These are phyloP conservation scores for Tauraco hartlaubi DNA, from an alignment of 2,797 vertebrate species.

Conservation along the genomic window DNA sequence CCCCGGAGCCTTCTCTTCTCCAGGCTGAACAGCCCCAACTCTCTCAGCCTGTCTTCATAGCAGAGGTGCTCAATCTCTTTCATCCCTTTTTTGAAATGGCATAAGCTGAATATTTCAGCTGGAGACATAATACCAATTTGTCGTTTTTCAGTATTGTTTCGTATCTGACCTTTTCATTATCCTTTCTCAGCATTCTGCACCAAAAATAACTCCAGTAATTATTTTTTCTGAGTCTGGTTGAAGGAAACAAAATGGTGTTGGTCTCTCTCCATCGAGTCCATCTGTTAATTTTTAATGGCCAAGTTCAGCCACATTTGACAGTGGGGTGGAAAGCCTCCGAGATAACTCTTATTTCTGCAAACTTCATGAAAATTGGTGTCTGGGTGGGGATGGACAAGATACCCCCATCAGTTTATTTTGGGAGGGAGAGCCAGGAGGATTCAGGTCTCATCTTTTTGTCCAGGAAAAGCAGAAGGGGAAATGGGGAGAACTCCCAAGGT, in stretches of 20 bases:
- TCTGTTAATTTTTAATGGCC: background rate
- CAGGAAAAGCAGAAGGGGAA: background rate
- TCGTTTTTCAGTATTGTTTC: background rate
- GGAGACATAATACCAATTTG: background rate
- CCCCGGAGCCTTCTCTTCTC: too few relatives aligned
- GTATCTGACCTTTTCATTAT: background rate
- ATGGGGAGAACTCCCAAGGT: background rate
- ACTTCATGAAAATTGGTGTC: background rate
- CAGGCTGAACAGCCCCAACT: too few relatives aligned
- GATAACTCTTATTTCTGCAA: background rate
- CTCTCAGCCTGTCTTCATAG: too few relatives aligned
- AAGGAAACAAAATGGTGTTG: background rate
- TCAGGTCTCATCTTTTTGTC: background rate
- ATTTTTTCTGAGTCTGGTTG: background rate
- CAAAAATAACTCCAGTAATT: background rate
- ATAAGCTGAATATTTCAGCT: background rate
- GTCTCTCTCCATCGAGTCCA: background rate
- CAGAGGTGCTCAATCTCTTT: background rate
- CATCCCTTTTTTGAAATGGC: background rate
- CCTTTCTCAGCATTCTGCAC: background rate
- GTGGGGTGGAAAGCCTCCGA: background rate
- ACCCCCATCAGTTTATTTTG: fast-evolving
- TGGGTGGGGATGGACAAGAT: background rate
- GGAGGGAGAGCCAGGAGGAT: background rate
- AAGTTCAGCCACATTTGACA: background rate